These are phyloP conservation scores for Erebia epiphron DNA, from an alignment of 2,888 invertebrate genomes.

Conservation along the genomic window DNA sequence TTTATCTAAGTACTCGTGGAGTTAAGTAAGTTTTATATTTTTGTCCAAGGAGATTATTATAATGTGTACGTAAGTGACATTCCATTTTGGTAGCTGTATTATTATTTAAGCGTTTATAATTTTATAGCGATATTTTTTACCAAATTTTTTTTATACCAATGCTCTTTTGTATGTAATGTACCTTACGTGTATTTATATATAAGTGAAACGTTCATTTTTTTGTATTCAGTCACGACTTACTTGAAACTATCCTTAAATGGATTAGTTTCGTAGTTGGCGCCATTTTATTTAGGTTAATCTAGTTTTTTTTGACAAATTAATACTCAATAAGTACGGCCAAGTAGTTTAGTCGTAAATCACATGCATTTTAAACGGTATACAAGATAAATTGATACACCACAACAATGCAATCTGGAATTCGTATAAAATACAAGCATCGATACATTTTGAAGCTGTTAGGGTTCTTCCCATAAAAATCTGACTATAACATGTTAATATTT, in stretches of 20 bases:
- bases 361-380: constrained; percentile 9
- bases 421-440: constrained; percentile 1
- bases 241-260: constrained; percentile 6
- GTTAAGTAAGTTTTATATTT: constrained; percentile 45
- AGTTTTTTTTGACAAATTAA: constrained; percentile 42
- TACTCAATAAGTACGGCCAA: constrained; percentile 53
- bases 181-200: constrained; percentile 37
- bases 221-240: constrained; percentile 17
- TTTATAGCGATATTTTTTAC: constrained; percentile 68
- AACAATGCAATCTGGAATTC: constrained; percentile 9
- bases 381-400: neutral
- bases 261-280: constrained; percentile 21
- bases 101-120: constrained; percentile 70
- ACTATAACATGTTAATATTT: too few relatives aligned
- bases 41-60: constrained; percentile 69
- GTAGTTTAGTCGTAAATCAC: constrained; percentile 34
- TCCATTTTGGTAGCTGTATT: constrained; percentile 70
- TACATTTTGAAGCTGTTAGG: neutral
- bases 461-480: too few relatives aligned
- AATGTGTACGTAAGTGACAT: constrained; percentile 56
- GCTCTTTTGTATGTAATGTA: constrained; percentile 61
- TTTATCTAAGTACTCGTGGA: constrained; percentile 48
- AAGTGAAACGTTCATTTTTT: constrained; percentile 48
- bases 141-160: constrained; percentile 81
- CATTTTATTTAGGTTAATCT: constrained; percentile 36